Conservation (phyloP, 2,888 invertebrate genomes). For the Catonia carolina region DNA sequence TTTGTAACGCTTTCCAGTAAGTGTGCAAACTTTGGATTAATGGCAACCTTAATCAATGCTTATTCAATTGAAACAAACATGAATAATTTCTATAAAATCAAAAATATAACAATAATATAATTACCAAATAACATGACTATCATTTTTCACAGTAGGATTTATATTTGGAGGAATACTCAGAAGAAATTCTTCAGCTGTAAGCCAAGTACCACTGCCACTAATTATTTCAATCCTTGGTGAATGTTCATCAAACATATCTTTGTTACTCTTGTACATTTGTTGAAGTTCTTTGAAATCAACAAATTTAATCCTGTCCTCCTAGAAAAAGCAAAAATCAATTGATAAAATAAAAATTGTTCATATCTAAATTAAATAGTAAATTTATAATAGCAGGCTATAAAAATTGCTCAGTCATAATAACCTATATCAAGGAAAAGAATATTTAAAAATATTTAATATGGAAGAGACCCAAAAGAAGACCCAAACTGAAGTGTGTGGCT, state of each 20-base stretch:
- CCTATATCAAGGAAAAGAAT: too few species aligned
- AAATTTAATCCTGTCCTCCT: constrained; percentile 34
- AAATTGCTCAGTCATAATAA: too few species aligned
- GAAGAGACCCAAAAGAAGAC: too few species aligned
- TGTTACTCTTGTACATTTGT: constrained; percentile 53
- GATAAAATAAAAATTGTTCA: background rate
- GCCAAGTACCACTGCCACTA: constrained; percentile 38
- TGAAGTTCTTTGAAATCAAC: constrained; percentile 51
- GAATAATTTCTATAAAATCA: too few species aligned
- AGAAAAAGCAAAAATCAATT: constrained; percentile 30
- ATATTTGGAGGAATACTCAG: constrained; percentile 30
- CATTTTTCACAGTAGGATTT: constrained; percentile 34
- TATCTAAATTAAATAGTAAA: background rate
- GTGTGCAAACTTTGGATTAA: too few species aligned
- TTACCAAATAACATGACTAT: constrained; percentile 41
- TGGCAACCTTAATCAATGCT: too few species aligned
- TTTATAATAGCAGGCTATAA: background rate
- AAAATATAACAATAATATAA: too few species aligned
- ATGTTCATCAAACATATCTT: constrained; percentile 55
- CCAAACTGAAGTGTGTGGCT: too few species aligned
- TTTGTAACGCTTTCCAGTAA: too few species aligned
- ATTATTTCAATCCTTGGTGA: constrained; percentile 49
- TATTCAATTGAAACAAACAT: too few species aligned
- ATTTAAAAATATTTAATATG: too few species aligned
- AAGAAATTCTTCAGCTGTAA: constrained; percentile 34